Conservation (phyloP, 2,797 vertebrate genomes). For the Macropus fuliginosus region DNA sequence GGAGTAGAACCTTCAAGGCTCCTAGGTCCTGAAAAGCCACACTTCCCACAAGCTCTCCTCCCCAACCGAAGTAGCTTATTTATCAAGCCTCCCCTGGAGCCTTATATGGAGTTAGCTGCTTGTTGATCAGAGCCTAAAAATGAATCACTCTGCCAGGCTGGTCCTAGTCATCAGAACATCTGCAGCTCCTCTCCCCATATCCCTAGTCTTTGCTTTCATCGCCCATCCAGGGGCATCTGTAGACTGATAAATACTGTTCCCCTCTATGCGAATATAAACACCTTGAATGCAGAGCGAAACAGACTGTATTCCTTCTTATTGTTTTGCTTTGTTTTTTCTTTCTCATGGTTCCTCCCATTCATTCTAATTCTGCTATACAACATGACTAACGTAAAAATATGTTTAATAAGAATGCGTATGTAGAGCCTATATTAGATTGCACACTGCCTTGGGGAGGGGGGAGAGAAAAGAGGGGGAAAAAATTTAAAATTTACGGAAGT, state of each 20-base stretch:
- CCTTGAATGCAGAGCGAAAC: background rate
- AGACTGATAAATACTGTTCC: background rate
- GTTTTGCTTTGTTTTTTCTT: too few relatives aligned
- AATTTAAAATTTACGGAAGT: too few relatives aligned
- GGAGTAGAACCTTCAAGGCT: conserved; percentile 23
- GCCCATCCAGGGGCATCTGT: background rate
- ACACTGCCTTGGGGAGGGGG: too few relatives aligned
- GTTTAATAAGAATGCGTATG: too few relatives aligned
- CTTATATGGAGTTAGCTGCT: background rate
- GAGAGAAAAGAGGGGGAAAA: too few relatives aligned
- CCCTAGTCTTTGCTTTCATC: background rate
- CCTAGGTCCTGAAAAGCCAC: conserved; percentile 50
- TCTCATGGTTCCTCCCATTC: too few relatives aligned
- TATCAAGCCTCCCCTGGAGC: background rate
- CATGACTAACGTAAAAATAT: too few relatives aligned
- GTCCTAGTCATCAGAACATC: background rate
- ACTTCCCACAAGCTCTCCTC: conserved; percentile 37
- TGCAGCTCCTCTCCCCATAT: background rate
- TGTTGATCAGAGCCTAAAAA: conserved; percentile 21
- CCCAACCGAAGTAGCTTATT: background rate
- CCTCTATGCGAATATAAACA: background rate
- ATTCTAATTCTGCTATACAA: too few relatives aligned
- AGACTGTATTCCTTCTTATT: too few relatives aligned
- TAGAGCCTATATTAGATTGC: too few relatives aligned
- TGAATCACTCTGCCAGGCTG: conserved; percentile 24